Conservation (phyloP, 2,113 vertebrate species). For the Odontophorus gujanensis region DNA sequence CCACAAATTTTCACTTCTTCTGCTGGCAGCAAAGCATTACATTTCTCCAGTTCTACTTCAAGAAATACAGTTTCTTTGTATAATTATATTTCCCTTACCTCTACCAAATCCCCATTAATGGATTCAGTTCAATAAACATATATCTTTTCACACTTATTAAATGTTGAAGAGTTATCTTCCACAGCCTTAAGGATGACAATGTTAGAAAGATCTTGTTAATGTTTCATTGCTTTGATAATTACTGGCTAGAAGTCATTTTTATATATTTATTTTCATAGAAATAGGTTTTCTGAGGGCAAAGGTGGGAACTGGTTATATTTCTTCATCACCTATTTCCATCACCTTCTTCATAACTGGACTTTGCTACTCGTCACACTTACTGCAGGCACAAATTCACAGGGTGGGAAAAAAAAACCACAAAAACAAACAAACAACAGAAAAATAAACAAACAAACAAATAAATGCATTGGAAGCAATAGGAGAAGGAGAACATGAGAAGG, state of each 20-base stretch:
- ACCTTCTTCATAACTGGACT: background rate
- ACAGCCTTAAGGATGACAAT: background rate
- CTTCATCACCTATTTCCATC: background rate
- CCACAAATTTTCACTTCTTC: background rate
- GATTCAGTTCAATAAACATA: background rate
- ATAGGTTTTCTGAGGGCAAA: background rate
- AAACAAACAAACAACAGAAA: background rate
- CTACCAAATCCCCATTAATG: background rate
- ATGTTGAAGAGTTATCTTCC: background rate
- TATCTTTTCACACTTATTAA: background rate
- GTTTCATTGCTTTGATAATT: background rate
- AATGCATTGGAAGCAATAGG: background rate
- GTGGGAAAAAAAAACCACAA: background rate
- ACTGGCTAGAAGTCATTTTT: background rate
- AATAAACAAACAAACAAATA: background rate
- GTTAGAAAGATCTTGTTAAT: background rate
- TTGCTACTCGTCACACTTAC: background rate
- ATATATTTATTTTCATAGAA: background rate
- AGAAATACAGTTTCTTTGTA: background rate
- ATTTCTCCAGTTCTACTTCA: background rate
- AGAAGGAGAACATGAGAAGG: background rate
- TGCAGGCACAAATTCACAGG: background rate
- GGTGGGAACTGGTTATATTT: fast-evolving
- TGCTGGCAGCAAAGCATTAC: background rate
- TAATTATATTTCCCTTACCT: background rate